Evolutionary conservation across 2,113 vertebrate genomes (phyloP).

Genomic region (Odontophorus gujanensis): DNA sequence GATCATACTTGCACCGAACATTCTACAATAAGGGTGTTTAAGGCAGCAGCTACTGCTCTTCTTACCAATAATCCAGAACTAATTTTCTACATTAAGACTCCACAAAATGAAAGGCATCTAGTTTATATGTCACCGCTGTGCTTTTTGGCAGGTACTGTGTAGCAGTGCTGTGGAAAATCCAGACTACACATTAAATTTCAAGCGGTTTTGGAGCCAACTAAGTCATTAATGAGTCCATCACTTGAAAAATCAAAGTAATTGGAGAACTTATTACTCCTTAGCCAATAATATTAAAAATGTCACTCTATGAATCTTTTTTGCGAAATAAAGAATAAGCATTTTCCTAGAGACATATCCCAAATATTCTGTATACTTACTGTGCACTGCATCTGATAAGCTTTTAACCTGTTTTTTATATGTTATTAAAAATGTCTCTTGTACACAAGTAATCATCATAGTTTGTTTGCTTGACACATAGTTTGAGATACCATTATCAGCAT

Average conservation of each 20-base stretch:
- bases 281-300: background rate
- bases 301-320: background rate
- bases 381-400: background rate
- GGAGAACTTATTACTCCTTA: background rate
- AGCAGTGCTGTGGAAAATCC: background rate
- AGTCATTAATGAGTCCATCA: background rate
- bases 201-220: background rate
- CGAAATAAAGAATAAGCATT: background rate
- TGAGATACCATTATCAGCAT: background rate
- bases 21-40: background rate
- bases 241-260: background rate
- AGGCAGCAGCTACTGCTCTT: background rate
- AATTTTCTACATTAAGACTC: background rate
- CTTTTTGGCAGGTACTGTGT: background rate
- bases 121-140: background rate
- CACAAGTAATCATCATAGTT: background rate
- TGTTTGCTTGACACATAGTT: background rate
- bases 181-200: background rate
- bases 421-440: background rate
- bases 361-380: background rate
- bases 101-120: background rate
- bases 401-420: background rate
- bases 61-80: background rate
- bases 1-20: background rate
- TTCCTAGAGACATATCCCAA: background rate